Percentiles rank a stretch among this genome's conserved stretches.
Conservation (phyloP, 2,113 vertebrate species). For the Gnathonemus echidnorhynchus region DNA sequence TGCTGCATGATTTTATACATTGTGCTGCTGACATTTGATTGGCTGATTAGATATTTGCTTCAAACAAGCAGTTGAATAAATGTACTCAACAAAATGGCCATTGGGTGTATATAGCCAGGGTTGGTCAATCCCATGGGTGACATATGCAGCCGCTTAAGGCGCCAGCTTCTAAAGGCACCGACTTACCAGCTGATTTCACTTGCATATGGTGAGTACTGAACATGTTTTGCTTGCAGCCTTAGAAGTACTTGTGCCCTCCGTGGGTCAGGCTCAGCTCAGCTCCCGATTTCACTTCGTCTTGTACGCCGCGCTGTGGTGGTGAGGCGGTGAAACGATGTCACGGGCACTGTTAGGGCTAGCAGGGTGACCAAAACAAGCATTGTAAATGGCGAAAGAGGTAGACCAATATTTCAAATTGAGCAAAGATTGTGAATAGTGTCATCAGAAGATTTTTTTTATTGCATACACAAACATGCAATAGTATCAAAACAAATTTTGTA, state of each 20-base stretch:
- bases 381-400: background rate
- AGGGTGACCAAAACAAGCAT: background rate
- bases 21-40: background rate
- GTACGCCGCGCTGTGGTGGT: background rate
- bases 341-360: background rate
- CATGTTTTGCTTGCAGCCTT: background rate
- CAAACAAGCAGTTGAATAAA: background rate
- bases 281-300: background rate
- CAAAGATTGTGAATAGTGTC: background rate
- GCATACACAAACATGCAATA: background rate
- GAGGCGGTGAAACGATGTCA: background rate
- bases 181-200: background rate
- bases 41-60: background rate
- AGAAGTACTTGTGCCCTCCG: background rate
- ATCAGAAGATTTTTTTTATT: background rate
- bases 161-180: background rate
- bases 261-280: background rate
- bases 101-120: background rate
- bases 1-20: background rate
- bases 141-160: background rate
- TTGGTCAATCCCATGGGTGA: background rate
- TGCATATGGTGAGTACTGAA: background rate
- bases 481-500: background rate
- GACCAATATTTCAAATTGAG: background rate
- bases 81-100: background rate